Percentiles rank a stretch among this genome's conserved stretches.
Conservation (phyloP, 2,888 invertebrate species). For the Pharmacophagus antenor region DNA sequence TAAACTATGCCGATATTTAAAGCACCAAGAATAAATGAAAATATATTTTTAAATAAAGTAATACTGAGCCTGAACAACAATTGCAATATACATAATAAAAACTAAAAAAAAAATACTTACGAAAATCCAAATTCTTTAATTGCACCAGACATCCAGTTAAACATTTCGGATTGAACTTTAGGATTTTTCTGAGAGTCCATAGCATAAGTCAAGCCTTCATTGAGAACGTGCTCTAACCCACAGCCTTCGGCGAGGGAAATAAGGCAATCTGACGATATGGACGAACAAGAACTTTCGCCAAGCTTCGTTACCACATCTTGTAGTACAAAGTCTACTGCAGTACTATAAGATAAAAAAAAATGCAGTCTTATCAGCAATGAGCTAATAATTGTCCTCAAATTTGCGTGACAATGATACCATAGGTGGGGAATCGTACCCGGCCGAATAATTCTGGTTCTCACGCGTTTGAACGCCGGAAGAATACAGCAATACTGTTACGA, state of each 20-base stretch:
- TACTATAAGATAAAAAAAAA: conserved; percentile 57
- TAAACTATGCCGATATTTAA: too few species aligned
- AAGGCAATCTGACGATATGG: conserved; percentile 84
- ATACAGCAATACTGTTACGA: too few species aligned
- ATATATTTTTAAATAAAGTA: background rate
- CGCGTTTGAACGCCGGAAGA: too few species aligned
- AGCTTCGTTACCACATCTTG: conserved; percentile 92
- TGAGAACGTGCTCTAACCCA: conserved; percentile 86
- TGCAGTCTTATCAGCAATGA: background rate
- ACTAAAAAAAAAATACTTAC: conserved; percentile 70
- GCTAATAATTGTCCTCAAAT: background rate
- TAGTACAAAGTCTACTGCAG: conserved; percentile 87
- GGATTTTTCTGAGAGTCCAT: conserved; percentile 93
- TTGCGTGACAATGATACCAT: too few species aligned
- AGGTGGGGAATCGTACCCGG: too few species aligned
- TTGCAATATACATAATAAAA: background rate
- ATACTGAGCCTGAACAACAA: background rate
- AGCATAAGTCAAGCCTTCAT: conserved; percentile 86
- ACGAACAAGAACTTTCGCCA: conserved; percentile 90
- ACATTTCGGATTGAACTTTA: conserved; percentile 92
- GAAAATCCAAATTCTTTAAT: conserved; percentile 93
- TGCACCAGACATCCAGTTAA: conserved; percentile 89
- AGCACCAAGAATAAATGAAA: too few species aligned
- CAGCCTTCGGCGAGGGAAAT: conserved; percentile 90
- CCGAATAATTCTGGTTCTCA: too few species aligned